These are phyloP conservation scores for Eumeta japonica DNA, from an alignment of 1,140 invertebrate genomes.

Conservation along the genomic window DNA sequence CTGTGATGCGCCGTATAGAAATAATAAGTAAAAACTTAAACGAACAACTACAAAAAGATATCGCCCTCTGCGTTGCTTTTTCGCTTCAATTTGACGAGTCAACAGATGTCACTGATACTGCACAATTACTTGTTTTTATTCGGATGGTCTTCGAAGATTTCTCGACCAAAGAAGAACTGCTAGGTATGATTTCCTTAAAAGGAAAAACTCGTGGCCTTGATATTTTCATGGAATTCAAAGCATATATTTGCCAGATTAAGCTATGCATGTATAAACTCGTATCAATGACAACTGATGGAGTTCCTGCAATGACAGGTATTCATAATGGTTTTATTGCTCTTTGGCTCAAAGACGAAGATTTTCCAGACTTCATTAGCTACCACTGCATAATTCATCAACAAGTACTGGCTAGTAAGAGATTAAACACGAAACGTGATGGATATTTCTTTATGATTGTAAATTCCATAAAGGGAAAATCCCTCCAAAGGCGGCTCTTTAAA, in stretches of 20 bases:
- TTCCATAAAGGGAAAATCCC: constrained; percentile 29
- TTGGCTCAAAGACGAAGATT: constrained; percentile 21
- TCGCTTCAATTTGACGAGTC: constrained; percentile 24
- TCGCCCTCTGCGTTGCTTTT: constrained; percentile 16
- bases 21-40: constrained; percentile 15
- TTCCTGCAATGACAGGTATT: constrained; percentile 22
- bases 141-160: constrained; percentile 27
- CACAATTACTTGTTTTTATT: constrained; percentile 25
- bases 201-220: constrained; percentile 23
- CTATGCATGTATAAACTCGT: constrained; percentile 24
- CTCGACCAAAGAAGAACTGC: constrained; percentile 26
- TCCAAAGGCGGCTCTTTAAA: constrained; percentile 21
- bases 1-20: constrained; percentile 16
- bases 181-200: constrained; percentile 26
- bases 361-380: constrained; percentile 26
- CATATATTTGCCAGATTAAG: constrained; percentile 19
- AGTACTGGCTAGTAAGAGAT: constrained; percentile 24
- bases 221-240: constrained; percentile 26
- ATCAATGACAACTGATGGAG: constrained; percentile 29
- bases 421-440: constrained; percentile 33
- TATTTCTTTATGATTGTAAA: constrained; percentile 31
- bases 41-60: constrained; percentile 16
- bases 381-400: constrained; percentile 31
- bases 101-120: constrained; percentile 22
- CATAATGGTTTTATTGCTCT: constrained; percentile 22